Conservation (phyloP, 2,888 invertebrate species). For the Andrena flavipes region DNA sequence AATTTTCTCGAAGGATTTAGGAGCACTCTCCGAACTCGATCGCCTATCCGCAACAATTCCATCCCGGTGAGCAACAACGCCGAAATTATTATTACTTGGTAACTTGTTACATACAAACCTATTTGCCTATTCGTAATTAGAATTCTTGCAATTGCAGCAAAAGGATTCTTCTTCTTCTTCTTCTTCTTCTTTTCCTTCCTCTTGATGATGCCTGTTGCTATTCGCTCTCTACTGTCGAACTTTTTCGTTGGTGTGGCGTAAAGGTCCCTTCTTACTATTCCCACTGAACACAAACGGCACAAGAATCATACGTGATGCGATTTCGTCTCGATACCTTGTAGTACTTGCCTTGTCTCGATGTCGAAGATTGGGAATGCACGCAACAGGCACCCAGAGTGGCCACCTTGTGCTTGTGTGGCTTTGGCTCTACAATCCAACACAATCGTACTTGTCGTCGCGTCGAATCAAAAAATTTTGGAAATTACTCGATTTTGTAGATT, state of each 20-base stretch:
- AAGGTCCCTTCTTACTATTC: constrained; percentile 77
- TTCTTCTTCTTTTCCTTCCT: constrained; percentile 83
- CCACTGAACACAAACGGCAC: constrained; percentile 72
- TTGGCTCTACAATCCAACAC: too few relatives aligned
- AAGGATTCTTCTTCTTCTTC: constrained; percentile 81
- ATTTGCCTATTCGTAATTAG: constrained; percentile 67
- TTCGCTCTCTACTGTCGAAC: constrained; percentile 82
- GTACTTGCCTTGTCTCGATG: not conserved
- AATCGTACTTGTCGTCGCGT: too few relatives aligned
- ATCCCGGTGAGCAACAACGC: constrained; percentile 81
- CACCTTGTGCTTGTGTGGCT: too few relatives aligned
- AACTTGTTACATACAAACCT: constrained; percentile 9
- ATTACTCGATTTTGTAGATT: not conserved
- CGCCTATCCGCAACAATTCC: constrained; percentile 82
- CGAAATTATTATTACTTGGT: constrained; percentile 6
- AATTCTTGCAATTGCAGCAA: constrained; percentile 79
- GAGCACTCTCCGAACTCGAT: constrained; percentile 86
- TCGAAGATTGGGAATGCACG: not conserved
- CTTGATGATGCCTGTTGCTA: constrained; percentile 84
- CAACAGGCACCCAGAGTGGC: not conserved
- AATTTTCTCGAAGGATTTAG: constrained; percentile 88
- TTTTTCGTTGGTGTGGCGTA: constrained; percentile 80
- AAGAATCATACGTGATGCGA: constrained; percentile 4
- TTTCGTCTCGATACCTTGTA: constrained; percentile 14
- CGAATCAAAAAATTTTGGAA: not conserved